Conservation (phyloP, 2,797 vertebrate genomes). For the Tenualosa ilisha region DNA sequence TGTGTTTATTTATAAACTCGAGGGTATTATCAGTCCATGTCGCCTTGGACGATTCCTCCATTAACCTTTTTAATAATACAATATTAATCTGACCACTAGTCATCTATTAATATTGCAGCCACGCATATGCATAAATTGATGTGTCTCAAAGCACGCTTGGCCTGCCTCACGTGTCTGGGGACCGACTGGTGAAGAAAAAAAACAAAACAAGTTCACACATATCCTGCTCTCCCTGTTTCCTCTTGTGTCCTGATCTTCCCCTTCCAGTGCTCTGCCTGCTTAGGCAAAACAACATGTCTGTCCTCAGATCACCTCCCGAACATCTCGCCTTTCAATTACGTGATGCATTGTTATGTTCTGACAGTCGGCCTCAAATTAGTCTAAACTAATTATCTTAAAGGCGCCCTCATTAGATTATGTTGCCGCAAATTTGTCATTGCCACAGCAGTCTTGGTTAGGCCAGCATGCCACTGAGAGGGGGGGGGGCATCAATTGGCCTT, state of each 20-base stretch:
- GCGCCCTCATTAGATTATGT: slow-evolving; percentile 53
- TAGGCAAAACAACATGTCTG: background rate
- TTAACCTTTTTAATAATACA: slow-evolving; percentile 29
- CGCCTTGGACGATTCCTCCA: slow-evolving; percentile 1
- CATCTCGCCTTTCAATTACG: slow-evolving; percentile 44
- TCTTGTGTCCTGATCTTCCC: background rate
- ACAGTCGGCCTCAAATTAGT: slow-evolving; percentile 63
- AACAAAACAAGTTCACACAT: background rate
- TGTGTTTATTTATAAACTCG: background rate
- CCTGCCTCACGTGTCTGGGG: background rate
- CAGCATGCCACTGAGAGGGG: background rate
- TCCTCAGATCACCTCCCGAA: background rate
- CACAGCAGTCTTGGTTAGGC: slow-evolving; percentile 40
- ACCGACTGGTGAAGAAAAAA: background rate
- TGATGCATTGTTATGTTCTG: slow-evolving; percentile 56
- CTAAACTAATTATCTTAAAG: slow-evolving; percentile 63
- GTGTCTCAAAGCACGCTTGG: background rate
- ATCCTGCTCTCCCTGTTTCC: background rate
- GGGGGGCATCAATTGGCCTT: slow-evolving; percentile 32
- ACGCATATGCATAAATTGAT: slow-evolving; percentile 22
- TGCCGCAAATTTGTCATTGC: slow-evolving; percentile 56
- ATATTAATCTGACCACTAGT: slow-evolving; percentile 26
- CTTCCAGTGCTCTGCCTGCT: background rate
- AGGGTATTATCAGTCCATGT: background rate
- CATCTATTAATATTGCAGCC: slow-evolving; percentile 26